Base-by-base conservation (phyloP, 2,113 vertebrate species). In the Sander vitreus region DNA sequence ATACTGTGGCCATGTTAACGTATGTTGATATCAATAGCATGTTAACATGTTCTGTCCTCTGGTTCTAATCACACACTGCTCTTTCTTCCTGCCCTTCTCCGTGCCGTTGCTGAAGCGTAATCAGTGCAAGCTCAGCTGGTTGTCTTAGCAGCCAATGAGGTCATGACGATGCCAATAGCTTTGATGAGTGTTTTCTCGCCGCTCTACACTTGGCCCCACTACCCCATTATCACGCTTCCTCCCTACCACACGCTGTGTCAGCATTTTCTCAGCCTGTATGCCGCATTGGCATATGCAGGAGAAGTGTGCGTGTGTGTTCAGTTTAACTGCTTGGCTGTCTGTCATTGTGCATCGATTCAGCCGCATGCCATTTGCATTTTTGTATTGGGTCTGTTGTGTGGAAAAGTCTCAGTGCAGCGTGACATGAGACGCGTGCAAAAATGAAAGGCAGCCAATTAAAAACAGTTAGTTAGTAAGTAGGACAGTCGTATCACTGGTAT, bases 141-240 rank as follows among this genome's bases (percentile, higher is more conserved):
- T 19, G 12, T 69, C 84, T 74, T 36, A 43, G 80, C 78, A 84
- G 64, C 76, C 85, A 87, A 6, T 81, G 64, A 62, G 88, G 88
- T 91, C 86, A 78, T 48, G 39, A 73, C 27, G 65, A 89, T 84
- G 72, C 63, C 78, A 88, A 91, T 73, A 76, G 82, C 87, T 80
- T 57, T 85, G 83, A 93, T 89, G 83, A 73, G 76, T 85, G 78
- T 82, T 90, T 87, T 77, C 75, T 83, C 73, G 25, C 73, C 50
- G 74, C 80, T 77, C 81, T 39, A 43, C 71, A 45, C 63, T 81
- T 45, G 7, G 73, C 74, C 74, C 65, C 78, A 53, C 73, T 76
- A 77, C 82, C 73, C 76, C 76, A 76, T 81, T 75, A 86, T 68
- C 78, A 58, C 25, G 4, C 76, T 0, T 1, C 45, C 65, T 48